A percentile compares a stretch with the other conserved stretches of the same genome.
phyloP scores from a whole-genome alignment of 2,797 vertebrate genomes.

The Dendrocincla tyrannina region DNA sequence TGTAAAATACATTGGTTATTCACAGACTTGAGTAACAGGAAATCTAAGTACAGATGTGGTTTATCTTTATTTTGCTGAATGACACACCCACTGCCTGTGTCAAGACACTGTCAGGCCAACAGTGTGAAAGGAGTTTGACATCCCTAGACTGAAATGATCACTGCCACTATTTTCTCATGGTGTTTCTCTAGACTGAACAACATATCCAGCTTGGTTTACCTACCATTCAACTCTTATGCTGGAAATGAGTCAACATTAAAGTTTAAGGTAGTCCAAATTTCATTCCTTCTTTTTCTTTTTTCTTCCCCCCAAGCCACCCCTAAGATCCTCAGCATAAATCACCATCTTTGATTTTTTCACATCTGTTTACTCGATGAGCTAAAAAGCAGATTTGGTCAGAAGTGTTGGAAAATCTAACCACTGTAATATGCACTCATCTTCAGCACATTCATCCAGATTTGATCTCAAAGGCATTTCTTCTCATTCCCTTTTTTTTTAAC shows the following conservation, averaged over 20 bases:
- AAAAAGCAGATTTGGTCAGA: background rate
- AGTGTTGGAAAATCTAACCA: background rate
- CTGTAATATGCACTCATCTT: background rate
- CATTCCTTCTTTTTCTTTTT: background rate
- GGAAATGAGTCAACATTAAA: background rate
- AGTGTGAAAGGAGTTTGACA: background rate
- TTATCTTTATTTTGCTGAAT: background rate
- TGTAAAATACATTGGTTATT: background rate
- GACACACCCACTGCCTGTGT: background rate
- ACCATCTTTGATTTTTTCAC: background rate
- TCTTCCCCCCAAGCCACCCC: background rate
- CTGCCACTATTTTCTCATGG: background rate
- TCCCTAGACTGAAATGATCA: background rate
- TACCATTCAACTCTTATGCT: background rate
- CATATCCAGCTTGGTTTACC: background rate
- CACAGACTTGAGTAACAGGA: background rate
- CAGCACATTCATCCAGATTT: background rate
- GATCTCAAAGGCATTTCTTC: background rate
- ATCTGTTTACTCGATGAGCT: background rate
- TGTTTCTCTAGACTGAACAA: background rate
- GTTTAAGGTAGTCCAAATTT: background rate
- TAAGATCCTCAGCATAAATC: background rate
- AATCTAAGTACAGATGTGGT: background rate
- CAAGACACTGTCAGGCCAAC: background rate
- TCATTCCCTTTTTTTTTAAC: background rate